A percentile compares a stretch with the other conserved stretches of the same genome.
Evolutionary conservation across 2,888 invertebrate genomes (phyloP).

Genomic region (Drosophila sordidula): DNA sequence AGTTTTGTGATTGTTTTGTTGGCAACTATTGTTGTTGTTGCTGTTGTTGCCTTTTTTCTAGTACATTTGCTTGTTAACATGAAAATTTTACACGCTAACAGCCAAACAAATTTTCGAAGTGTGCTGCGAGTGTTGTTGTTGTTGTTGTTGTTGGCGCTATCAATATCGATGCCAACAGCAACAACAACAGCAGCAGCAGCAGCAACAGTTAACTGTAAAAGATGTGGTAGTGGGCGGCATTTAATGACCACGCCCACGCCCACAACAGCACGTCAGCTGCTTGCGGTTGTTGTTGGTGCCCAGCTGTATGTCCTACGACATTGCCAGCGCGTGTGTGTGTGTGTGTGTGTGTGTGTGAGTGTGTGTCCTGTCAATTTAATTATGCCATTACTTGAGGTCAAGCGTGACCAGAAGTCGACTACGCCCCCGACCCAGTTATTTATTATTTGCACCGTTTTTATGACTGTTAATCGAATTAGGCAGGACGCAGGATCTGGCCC

Average conservation of each 20-base stretch:
- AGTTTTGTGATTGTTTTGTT: conserved; percentile 19
- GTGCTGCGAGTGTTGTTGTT: conserved; percentile 12
- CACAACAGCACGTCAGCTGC: conserved; percentile 19
- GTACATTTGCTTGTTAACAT: conserved; percentile 72
- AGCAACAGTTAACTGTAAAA: conserved; percentile 14
- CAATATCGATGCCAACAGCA: conserved; percentile 28
- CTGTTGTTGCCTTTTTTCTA: conserved; percentile 35
- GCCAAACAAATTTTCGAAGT: conserved; percentile 50
- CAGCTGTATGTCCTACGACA: conserved; percentile 25
- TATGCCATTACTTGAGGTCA: conserved; percentile 65
- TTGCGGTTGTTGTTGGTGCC: conserved; percentile 20
- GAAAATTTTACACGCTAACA: conserved; percentile 60
- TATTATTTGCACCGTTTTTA: conserved; percentile 51
- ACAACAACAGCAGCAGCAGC: conserved; percentile 1
- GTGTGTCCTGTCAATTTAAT: conserved; percentile 60
- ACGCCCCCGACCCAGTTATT: conserved; percentile 11
- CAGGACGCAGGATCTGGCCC: conserved; percentile 20
- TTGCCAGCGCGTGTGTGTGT: conserved; percentile 17
- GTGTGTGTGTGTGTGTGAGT: conserved; percentile 28
- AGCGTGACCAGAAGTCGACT: conserved; percentile 11
- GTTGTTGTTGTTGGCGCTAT: conserved; percentile 17
- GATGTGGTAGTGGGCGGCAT: conserved; percentile 11
- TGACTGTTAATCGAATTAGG: conserved; percentile 70
- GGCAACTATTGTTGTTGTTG: conserved; percentile 17
- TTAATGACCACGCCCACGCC: conserved; percentile 22